phyloP scores from a whole-genome alignment of 2,888 invertebrate genomes.

The Metallyticus violacea region DNA sequence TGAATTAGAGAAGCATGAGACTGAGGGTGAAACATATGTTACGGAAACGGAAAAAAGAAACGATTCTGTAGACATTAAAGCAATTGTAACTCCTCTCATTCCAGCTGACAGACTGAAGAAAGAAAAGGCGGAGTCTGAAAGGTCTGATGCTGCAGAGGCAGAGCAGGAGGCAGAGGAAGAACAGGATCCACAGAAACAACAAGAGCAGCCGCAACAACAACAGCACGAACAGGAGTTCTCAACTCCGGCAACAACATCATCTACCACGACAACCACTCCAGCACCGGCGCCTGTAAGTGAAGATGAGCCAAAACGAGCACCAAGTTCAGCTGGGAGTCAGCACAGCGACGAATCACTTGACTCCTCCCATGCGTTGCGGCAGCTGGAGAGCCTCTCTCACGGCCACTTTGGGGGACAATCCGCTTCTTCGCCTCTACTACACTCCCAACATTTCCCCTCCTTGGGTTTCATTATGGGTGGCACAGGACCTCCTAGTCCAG shows the following conservation, averaged over 20 bases:
- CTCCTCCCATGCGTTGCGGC: slow-evolving; percentile 68
- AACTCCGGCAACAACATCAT: background rate
- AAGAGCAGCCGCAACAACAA: slow-evolving; percentile 28
- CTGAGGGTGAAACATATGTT: slow-evolving; percentile 30
- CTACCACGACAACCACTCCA: background rate
- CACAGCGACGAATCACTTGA: slow-evolving; percentile 60
- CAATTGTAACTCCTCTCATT: slow-evolving; percentile 11
- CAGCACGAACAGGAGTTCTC: slow-evolving; percentile 41
- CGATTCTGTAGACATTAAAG: slow-evolving; percentile 8
- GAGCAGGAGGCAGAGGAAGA: slow-evolving; percentile 20
- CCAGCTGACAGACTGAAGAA: slow-evolving; percentile 19
- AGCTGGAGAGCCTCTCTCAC: slow-evolving; percentile 76
- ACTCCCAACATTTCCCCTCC: slow-evolving; percentile 44
- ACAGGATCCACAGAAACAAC: slow-evolving; percentile 26
- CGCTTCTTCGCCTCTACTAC: slow-evolving; percentile 27
- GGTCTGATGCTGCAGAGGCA: slow-evolving; percentile 15
- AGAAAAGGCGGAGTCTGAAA: slow-evolving; percentile 27
- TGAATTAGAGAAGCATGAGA: slow-evolving; percentile 33
- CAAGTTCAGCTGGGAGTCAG: slow-evolving; percentile 55
- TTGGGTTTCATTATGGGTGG: slow-evolving; percentile 50
- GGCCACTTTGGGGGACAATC: slow-evolving; percentile 60
- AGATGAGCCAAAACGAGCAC: slow-evolving; percentile 41
- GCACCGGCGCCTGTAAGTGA: slow-evolving; percentile 38
- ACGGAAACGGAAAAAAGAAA: slow-evolving; percentile 27
- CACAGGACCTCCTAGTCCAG: slow-evolving; percentile 56